Evolutionary conservation across 2,888 invertebrate species (phyloP), one percentile per base, ranked within the genome.

Genomic region (Erebia aethiops): DNA sequence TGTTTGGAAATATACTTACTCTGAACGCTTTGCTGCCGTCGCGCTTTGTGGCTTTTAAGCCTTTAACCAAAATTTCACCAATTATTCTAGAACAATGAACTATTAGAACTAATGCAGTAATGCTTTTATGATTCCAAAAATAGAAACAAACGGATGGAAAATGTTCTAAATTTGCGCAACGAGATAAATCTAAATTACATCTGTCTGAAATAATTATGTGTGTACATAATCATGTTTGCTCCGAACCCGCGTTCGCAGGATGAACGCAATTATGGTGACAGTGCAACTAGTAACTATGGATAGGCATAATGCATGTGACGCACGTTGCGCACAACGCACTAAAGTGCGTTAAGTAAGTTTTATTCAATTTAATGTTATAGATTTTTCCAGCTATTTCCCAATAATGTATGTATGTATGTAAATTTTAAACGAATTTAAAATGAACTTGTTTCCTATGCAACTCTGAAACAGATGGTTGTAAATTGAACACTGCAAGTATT

Each of bases 231-330:
- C 71, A 72, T 67, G 70, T 70, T 73, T 75, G 73, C 70, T 74
- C 76, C 77, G 81, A 80, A 79, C 74, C 74, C 52, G 56, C 65
- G 70, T 63, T 72, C 70, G 78, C 81, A 80, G 81, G 83, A 81
- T 81, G 79, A 79, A 72, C 77, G 75, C 78, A 84, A 84, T 85
- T 83, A 84, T 71, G 70, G 72, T 67, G 71, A 64, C 74, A 62
- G 72, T 77, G 71, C 75, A 74, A 56, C 70, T 67, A 49, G 51
- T 58, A 76, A 70, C 74, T 75, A 77, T 74, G 72, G 72, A 76
- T 77, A 77, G 76, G 75, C 43, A 71, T 62, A 67, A 61, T 69
- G 64, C 56, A 46, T 21, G 49, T 61, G 57, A 70, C 67, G 63
- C 67, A 54, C 49, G 51, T 26, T 57, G 52, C 52, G 35, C 56